Base-by-base conservation (phyloP, 2,797 vertebrate genomes). In the Sylvilagus floridanus region DNA sequence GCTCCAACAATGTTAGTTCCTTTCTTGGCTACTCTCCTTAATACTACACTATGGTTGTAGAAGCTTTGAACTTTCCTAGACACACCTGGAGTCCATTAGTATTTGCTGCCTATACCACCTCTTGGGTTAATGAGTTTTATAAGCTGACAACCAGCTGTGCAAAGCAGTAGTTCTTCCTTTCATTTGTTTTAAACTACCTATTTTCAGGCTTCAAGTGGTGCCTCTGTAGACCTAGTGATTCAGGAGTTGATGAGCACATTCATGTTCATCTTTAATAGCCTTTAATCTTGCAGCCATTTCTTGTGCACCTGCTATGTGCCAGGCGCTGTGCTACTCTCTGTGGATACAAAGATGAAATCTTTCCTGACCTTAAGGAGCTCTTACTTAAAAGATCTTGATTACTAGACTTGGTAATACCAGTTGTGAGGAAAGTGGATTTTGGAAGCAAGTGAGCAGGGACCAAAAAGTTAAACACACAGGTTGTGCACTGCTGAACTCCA, bases 111-210 rank as follows among this genome's bases (percentile, higher is more conserved):
- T 76, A 5, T 54, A 88, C 94, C 91, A 90, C 95, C 96, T 95
- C 93, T 92, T 93, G 95, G 93, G 96, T 95, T 96, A 97, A 97
- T 95, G 87, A 96, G 91, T 96, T 95, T 93, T 95, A 87, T 90
- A 96, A 97, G 92, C 94, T 85, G 95, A 93, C 94, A 86, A 82
- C 96, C 95, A 97, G 97, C 96, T 97, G 91, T 95, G 95, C 89
- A 57, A 76, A 92, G 93, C 81, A 87, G 82, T 69, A 63, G 84
- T 79, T 86, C 93, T 95, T 94, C 87, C 87, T 97, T 93, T 90
- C 81, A 83, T 96, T 97, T 97, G 97, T 96, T 92, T 97, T 94
- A 96, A 96, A 96, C 96, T 82, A 93, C 94, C 96, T 94, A 52
- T 97, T 94, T 57, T 94, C 94, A 93, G 91, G 81, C 73, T 95